phyloP scores from a whole-genome alignment of 2,888 invertebrate species.

The Mechanitis mazaeus region DNA sequence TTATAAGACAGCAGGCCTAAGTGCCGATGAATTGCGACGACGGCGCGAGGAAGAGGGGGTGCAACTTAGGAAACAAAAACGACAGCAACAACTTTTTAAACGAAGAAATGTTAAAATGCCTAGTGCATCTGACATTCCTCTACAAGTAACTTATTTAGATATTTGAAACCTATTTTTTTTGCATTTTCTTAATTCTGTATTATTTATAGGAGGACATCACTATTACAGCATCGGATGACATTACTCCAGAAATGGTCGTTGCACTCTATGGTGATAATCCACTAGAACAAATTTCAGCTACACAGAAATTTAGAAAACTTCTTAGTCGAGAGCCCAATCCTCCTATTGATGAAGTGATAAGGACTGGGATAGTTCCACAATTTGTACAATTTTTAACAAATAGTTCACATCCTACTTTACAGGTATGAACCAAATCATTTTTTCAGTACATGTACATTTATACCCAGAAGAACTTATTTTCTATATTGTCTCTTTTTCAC shows the following conservation, averaged over 20 bases:
- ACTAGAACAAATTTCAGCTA: constrained; percentile 88
- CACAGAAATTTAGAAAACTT: constrained; percentile 95
- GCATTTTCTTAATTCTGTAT: not conserved
- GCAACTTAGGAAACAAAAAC: constrained; percentile 94
- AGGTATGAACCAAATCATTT: constrained; percentile 70
- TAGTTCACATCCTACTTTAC: constrained; percentile 88
- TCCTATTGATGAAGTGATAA: constrained; percentile 97
- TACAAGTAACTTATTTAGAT: constrained; percentile 45
- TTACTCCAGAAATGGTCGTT: constrained; percentile 89
- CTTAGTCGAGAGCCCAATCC: constrained; percentile 97
- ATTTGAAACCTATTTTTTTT: no score
- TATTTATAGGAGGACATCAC: constrained; percentile 67
- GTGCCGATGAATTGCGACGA: constrained; percentile 93
- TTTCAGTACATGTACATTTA: no score
- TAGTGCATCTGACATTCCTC: constrained; percentile 54
- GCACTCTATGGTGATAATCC: constrained; percentile 86
- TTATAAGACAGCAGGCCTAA: constrained; percentile 95
- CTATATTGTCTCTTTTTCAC: no score
- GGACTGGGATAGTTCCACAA: constrained; percentile 94
- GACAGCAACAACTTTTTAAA: constrained; percentile 96
- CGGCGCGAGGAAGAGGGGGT: constrained; percentile 97
- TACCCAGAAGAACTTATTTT: no score
- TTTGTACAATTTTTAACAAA: constrained; percentile 94
- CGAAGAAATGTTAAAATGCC: constrained; percentile 86
- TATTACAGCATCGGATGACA: constrained; percentile 67